Evolutionary conservation across 35 echinoderm and acorn worm species (phyloP).

Genomic region (Patiria miniata): DNA sequence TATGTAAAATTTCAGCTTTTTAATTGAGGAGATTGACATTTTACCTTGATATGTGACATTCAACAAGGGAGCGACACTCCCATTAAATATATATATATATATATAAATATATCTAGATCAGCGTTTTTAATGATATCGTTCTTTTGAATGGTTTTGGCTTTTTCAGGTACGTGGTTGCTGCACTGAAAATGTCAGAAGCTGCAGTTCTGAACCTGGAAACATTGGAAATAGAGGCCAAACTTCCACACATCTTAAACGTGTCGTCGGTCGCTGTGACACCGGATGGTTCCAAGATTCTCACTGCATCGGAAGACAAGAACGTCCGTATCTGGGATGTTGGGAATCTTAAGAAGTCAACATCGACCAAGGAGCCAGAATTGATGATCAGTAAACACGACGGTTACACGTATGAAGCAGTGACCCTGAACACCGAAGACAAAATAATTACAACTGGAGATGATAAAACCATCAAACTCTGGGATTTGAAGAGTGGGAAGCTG

Average conservation of each 20-base stretch:
- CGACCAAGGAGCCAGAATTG: neutral
- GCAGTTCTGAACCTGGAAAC: too few relatives aligned
- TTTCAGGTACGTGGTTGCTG: too few relatives aligned
- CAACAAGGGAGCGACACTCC: too few relatives aligned
- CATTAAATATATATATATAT: too few relatives aligned
- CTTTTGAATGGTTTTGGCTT: too few relatives aligned
- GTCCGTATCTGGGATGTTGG: conserved; percentile 34
- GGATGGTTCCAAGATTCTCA: conserved; percentile 22
- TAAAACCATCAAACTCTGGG: conserved; percentile 29
- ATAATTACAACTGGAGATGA: neutral
- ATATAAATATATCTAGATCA: too few relatives aligned
- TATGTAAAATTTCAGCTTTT: too few relatives aligned
- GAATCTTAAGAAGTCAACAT: neutral
- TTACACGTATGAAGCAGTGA: neutral
- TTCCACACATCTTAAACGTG: conserved; percentile 7
- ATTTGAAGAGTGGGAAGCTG: conserved; percentile 8
- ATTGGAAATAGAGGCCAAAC: neutral
- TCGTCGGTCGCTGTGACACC: neutral
- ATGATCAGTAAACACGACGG: conserved; percentile 21
- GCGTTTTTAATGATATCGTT: too few relatives aligned
- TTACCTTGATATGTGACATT: too few relatives aligned
- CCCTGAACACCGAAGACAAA: neutral
- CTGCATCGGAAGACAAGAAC: conserved; percentile 34
- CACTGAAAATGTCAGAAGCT: too few relatives aligned
- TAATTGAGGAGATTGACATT: too few relatives aligned